These are phyloP conservation scores for Vulpes lagopus DNA, from an alignment of 2,113 vertebrate species.

Conservation along the genomic window DNA sequence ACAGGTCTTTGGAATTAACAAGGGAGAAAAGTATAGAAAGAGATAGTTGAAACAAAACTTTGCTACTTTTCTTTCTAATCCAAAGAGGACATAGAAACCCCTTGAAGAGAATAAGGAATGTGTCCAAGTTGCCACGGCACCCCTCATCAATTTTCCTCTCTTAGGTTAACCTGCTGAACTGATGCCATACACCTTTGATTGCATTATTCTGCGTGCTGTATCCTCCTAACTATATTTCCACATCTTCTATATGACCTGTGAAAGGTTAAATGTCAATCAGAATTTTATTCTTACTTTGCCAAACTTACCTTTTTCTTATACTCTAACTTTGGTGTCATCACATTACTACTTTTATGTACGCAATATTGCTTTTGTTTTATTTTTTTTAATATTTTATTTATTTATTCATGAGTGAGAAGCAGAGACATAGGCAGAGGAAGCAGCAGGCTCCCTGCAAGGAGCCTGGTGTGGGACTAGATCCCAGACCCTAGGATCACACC, in stretches of 20 bases:
- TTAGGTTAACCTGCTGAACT: not conserved
- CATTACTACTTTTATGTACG: not conserved
- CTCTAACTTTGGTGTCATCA: not conserved
- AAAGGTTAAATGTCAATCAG: not conserved
- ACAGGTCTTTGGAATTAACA: not conserved
- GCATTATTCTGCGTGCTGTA: not conserved
- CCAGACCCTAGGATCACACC: too few relatives aligned
- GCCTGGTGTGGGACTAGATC: fast-evolving
- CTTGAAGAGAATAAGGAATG: not conserved
- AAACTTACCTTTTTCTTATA: not conserved
- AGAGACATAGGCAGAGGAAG: too few relatives aligned
- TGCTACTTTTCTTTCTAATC: not conserved
- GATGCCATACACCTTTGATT: fast-evolving
- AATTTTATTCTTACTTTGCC: not conserved
- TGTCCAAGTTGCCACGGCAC: fast-evolving
- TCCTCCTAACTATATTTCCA: not conserved
- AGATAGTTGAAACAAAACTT: not conserved
- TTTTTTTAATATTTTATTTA: too few relatives aligned
- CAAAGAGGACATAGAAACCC: not conserved
- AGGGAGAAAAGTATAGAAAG: not conserved
- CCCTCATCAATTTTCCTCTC: fast-evolving
- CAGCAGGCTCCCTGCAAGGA: too few relatives aligned
- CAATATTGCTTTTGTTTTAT: not conserved
- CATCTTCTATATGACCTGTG: not conserved
- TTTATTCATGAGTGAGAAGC: too few relatives aligned